Evolutionary conservation across 2,888 invertebrate genomes (phyloP).

Genomic region (Hypena proboscidalis): DNA sequence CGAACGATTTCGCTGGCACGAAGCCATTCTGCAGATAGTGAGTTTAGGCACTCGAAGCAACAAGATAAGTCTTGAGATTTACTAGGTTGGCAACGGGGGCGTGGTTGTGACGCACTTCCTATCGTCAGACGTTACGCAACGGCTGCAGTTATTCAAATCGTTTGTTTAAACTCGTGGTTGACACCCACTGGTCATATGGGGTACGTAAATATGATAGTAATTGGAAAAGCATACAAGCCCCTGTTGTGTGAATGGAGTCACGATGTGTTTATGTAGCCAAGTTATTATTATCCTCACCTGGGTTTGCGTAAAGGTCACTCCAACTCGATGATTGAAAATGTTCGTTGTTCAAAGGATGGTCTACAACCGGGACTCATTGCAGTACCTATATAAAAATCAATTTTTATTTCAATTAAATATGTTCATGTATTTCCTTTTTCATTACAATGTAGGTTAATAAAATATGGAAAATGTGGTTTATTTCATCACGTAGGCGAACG

Average conservation of each 20-base stretch:
- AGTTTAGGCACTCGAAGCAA: constrained; percentile 35
- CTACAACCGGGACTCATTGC: too few relatives aligned
- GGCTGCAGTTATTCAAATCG: constrained; percentile 44
- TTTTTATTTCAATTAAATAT: too few relatives aligned
- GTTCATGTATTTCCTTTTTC: too few relatives aligned
- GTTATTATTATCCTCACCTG: constrained; percentile 2
- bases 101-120: constrained; percentile 68
- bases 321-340: too few relatives aligned
- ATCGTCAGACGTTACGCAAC: constrained; percentile 59
- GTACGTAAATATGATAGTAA: constrained; percentile 18
- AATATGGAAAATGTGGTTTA: too few relatives aligned
- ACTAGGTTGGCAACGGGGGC: constrained; percentile 67
- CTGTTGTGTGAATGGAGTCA: neutral
- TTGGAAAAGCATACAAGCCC: constrained; percentile 25
- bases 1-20: constrained; percentile 3
- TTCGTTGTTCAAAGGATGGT: too few relatives aligned
- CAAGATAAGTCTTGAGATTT: constrained; percentile 45
- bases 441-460: too few relatives aligned
- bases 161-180: constrained; percentile 25
- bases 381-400: too few relatives aligned
- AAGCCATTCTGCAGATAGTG: constrained; percentile 14
- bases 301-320: neutral
- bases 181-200: constrained; percentile 17
- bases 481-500: too few relatives aligned
- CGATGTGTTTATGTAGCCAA: constrained; percentile 5